Evolutionary conservation across 2,797 vertebrate genomes (phyloP).

Genomic region (Clarias fuscus): DNA sequence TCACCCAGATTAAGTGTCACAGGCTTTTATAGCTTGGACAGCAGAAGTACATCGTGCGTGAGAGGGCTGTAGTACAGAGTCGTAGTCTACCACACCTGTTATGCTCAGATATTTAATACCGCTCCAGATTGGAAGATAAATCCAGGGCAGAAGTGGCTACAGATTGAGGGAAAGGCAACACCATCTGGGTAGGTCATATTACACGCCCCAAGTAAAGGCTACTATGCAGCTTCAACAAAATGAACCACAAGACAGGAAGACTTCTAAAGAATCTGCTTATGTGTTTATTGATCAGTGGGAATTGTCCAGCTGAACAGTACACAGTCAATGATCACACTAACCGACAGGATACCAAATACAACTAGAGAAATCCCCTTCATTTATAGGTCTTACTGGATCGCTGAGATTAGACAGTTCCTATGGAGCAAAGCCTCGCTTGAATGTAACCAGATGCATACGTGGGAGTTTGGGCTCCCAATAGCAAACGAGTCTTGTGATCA

Average conservation of each 20-base stretch:
- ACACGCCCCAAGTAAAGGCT: slow-evolving; percentile 14
- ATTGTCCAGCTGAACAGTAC: neutral
- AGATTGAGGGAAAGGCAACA: slow-evolving; percentile 44
- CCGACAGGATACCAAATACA: neutral
- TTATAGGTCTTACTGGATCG: neutral
- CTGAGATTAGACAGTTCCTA: neutral
- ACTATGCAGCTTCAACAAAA: neutral
- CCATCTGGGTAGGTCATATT: slow-evolving; percentile 45
- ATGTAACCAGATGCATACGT: slow-evolving; percentile 28
- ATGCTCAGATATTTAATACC: slow-evolving; percentile 67
- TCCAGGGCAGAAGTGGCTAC: slow-evolving; percentile 41
- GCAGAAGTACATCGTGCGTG: slow-evolving; percentile 28
- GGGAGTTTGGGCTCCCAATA: slow-evolving; percentile 18
- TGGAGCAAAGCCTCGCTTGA: neutral
- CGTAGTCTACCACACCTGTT: slow-evolving; percentile 72
- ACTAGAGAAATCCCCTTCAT: neutral
- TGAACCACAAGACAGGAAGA: neutral
- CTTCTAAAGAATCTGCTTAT: neutral
- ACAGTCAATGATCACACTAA: neutral
- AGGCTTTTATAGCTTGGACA: slow-evolving; percentile 24
- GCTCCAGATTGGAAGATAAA: slow-evolving; percentile 50
- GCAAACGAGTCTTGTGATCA: slow-evolving; percentile 35
- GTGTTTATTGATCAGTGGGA: neutral
- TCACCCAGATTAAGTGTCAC: slow-evolving; percentile 13
- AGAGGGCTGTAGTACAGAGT: slow-evolving; percentile 17